A percentile compares a stretch with the other conserved stretches of the same genome.
phyloP scores from a whole-genome alignment of 1,140 invertebrate genomes.

The Ceratoteleas bidentatus region DNA sequence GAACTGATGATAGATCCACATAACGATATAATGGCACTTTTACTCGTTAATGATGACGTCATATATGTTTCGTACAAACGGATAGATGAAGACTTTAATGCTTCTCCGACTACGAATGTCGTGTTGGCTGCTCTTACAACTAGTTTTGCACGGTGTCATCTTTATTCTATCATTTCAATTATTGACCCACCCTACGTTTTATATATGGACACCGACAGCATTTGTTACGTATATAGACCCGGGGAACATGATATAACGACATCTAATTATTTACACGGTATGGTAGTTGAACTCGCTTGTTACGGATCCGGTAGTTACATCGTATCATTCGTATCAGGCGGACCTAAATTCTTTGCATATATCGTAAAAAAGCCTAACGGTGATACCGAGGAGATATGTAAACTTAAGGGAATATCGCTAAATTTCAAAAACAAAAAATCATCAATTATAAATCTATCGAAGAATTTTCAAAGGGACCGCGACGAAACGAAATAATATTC shows the following conservation, averaged over 20 bases:
- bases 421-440: constrained; percentile 37
- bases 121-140: constrained; percentile 75
- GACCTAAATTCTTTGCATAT: constrained; percentile 72
- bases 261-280: constrained; percentile 67
- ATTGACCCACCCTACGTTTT: constrained; percentile 68
- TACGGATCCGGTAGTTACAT: constrained; percentile 69
- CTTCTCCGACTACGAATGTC: constrained; percentile 67
- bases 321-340: constrained; percentile 62
- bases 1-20: constrained; percentile 64
- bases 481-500: neutral
- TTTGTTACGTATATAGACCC: constrained; percentile 61
- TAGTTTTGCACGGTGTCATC: constrained; percentile 73
- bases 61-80: constrained; percentile 63
- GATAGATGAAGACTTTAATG: constrained; percentile 36
- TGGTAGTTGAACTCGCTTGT: constrained; percentile 71
- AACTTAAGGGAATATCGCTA: constrained; percentile 61
- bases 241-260: constrained; percentile 35
- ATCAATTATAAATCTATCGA: too few species aligned
- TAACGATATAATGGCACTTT: constrained; percentile 47
- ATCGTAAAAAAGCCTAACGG: too few species aligned
- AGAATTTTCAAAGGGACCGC: too few species aligned
- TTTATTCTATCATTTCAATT: constrained; percentile 74
- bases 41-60: constrained; percentile 60
- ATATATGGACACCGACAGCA: constrained; percentile 78
- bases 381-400: too few species aligned